Evolutionary conservation across 2,888 invertebrate species (phyloP), one percentile per base, ranked within the genome.

Genomic region (Chrysina gloriosa): DNA sequence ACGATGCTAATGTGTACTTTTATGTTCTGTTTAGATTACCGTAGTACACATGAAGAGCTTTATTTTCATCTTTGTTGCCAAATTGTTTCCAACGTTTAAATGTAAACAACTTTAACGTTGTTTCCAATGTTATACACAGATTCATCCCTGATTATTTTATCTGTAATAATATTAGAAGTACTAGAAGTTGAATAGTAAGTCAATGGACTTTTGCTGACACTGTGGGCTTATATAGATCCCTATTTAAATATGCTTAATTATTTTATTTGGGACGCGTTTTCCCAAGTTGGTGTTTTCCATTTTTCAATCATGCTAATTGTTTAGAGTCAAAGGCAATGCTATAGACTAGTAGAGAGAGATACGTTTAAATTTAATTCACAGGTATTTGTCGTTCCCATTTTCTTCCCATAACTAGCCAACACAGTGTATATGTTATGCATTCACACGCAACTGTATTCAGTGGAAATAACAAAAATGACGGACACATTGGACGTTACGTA

Each of bases 361-460:
- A 14, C 14, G 16, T 29, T 42, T 27, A 42, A 61, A 61, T 61
- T 61, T 42, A 61, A 61, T 61, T 61, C 42, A 61, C 42, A 61
- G 45, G 25, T 42, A 29, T 61, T 36, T 21, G 56, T 34, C 36
- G 14, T 56, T 61, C 58, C 58, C 58, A 58, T 61, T 61, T 61
- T 42, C 42, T 61, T 27, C 19, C 42, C 14, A 11, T 42, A 39
- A 21, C 25, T 14, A 16, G 21, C 5, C 58, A 58, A 39, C 27
- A 42, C 19, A 19, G 9, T 31, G 25, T 31, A n/a, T n/a, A n/a
- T n/a, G n/a, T n/a, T n/a, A 31, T 25, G 31, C 52, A 16, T 16
- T 31, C 9, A 42, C 39, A 58, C 27, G 27, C 21, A 9, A n/a
- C 19, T 29, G 9, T 27, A 27, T 27, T 5, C 27, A 36, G 29